These are phyloP conservation scores for Hydrocynus forskahlii DNA, from an alignment of 2,797 vertebrate species.

Conservation along the genomic window DNA sequence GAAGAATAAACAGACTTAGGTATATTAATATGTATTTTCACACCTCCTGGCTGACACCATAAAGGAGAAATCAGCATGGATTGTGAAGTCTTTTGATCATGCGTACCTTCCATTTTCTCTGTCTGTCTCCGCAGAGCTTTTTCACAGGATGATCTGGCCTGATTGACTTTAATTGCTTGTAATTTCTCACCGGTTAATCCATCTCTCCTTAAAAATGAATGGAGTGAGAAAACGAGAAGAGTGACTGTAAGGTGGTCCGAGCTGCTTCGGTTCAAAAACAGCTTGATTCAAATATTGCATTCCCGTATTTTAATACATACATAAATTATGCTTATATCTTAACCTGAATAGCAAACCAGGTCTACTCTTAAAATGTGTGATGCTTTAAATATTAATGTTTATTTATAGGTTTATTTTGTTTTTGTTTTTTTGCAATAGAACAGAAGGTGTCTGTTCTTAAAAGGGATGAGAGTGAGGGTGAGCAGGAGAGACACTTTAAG, in stretches of 20 bases:
- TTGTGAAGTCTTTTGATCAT: conserved; percentile 50
- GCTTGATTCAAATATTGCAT: conserved; percentile 20
- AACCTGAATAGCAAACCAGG: conserved; percentile 65
- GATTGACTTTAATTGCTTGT: conserved; percentile 55
- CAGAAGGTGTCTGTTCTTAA: conserved; percentile 65
- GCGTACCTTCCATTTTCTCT: conserved; percentile 6
- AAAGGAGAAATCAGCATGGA: conserved; percentile 48
- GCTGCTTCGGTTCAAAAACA: not conserved
- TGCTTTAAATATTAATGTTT: conserved; percentile 94
- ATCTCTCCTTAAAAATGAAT: conserved; percentile 36
- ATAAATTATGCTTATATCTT: conserved; percentile 58
- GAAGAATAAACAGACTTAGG: conserved; percentile 27
- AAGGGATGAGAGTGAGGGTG: conserved; percentile 31
- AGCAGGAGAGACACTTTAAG: not conserved
- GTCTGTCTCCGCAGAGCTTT: conserved; percentile 28
- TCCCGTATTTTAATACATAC: conserved; percentile 55
- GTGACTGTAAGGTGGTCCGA: not conserved
- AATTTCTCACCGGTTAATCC: conserved; percentile 48
- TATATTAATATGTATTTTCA: conserved; percentile 46
- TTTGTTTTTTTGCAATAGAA: conserved; percentile 76
- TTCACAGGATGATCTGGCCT: conserved; percentile 25
- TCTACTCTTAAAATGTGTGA: conserved; percentile 67
- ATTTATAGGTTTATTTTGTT: conserved; percentile 45
- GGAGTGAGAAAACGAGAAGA: not conserved
- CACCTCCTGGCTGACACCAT: conserved; percentile 42